phyloP scores from a whole-genome alignment of 2,888 invertebrate genomes.

The Lathronympha strigana region DNA sequence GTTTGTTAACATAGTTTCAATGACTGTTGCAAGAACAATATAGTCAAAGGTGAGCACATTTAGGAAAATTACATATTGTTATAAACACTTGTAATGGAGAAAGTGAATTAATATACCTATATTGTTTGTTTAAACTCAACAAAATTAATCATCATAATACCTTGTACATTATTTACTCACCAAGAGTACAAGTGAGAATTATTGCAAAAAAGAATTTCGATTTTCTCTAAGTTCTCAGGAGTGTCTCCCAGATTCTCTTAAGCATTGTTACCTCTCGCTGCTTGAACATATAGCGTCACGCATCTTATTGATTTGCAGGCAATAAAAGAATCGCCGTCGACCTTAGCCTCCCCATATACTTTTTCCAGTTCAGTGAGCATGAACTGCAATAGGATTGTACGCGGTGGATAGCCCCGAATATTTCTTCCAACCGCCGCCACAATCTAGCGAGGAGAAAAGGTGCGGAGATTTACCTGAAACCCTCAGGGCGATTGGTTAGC shows the following conservation, averaged over 20 bases:
- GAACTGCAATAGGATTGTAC: slow-evolving; percentile 82
- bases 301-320: slow-evolving; percentile 75
- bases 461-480: slow-evolving; percentile 73
- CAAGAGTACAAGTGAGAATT: neutral
- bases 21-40: too few species aligned
- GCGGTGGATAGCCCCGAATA: slow-evolving; percentile 73
- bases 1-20: too few species aligned
- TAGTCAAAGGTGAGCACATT: too few species aligned
- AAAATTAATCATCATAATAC: too few species aligned
- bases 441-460: slow-evolving; percentile 64
- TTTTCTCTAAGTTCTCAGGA: neutral
- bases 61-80: too few species aligned
- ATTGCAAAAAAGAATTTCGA: neutral
- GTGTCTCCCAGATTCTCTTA: neutral
- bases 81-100: too few species aligned
- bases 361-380: slow-evolving; percentile 80
- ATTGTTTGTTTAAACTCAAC: too few species aligned
- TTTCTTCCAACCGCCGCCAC: slow-evolving; percentile 66
- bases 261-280: slow-evolving; percentile 41
- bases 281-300: slow-evolving; percentile 64
- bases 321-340: slow-evolving; percentile 79
- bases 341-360: slow-evolving; percentile 78
- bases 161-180: neutral
- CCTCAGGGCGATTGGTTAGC: slow-evolving; percentile 64
- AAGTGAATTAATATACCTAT: too few species aligned